Evolutionary conservation across 37 sponge, comb jelly and placozoan species (phyloP).

Genomic region (Agelas oroides): DNA sequence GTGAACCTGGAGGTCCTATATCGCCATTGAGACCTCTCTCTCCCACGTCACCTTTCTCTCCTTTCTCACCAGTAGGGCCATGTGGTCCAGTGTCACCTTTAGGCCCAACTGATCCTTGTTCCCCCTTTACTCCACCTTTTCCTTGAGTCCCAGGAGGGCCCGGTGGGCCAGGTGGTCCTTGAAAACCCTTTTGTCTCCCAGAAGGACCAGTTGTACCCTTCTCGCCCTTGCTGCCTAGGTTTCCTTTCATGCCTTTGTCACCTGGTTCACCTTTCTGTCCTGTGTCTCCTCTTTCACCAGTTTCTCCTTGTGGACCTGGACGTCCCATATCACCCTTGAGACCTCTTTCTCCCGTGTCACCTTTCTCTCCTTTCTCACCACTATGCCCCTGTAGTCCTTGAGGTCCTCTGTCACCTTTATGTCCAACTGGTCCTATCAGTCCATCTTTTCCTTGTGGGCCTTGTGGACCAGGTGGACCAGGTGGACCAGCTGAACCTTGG

Average conservation of each 20-base stretch:
- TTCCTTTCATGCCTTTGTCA: not conserved
- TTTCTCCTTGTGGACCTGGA: too few relatives aligned
- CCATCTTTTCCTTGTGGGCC: not conserved
- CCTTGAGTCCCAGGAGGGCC: too few relatives aligned
- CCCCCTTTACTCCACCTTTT: too few relatives aligned
- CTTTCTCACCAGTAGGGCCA: too few relatives aligned
- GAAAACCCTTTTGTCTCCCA: not conserved
- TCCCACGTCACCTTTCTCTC: too few relatives aligned
- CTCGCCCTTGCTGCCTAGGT: not conserved
- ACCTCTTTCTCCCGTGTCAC: too few relatives aligned
- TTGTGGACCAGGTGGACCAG: not conserved
- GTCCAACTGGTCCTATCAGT: not conserved
- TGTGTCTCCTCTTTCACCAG: not conserved
- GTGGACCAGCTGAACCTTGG: too few relatives aligned
- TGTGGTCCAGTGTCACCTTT: too few relatives aligned
- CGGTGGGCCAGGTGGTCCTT: too few relatives aligned
- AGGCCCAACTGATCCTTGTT: too few relatives aligned
- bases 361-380: not conserved
- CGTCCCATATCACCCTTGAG: too few relatives aligned
- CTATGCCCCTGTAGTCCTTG: not conserved
- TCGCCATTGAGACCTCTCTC: too few relatives aligned
- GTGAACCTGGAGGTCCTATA: not conserved
- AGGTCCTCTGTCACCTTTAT: not conserved
- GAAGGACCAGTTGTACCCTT: not conserved
- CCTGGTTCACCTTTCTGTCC: not conserved